Evolutionary conservation across 2,113 vertebrate species (phyloP).

Genomic region (Muntiacus muntjak): DNA sequence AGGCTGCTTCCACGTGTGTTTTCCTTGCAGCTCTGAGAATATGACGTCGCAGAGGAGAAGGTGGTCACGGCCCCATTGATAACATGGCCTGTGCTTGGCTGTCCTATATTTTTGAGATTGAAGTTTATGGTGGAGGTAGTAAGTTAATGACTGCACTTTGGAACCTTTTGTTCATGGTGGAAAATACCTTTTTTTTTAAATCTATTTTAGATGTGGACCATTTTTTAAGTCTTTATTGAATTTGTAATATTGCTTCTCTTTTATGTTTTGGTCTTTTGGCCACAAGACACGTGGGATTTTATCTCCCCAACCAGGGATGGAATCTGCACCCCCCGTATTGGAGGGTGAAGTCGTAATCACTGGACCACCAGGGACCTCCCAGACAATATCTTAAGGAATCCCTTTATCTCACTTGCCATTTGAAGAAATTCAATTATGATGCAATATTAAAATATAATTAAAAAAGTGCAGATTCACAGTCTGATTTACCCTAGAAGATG

Average conservation of each 20-base stretch:
- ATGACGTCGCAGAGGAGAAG: fast-evolving
- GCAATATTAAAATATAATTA: neutral
- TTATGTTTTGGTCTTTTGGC: neutral
- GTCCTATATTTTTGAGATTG: neutral
- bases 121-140: neutral
- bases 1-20: fast-evolving
- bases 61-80: fast-evolving
- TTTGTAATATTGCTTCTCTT: neutral
- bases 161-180: neutral
- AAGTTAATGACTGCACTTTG: neutral
- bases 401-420: neutral
- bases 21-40: fast-evolving
- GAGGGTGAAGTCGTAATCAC: neutral
- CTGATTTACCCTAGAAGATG: fast-evolving
- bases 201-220: neutral
- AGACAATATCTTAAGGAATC: neutral
- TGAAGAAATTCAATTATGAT: neutral
- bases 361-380: neutral
- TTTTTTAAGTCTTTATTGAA: neutral
- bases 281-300: neutral
- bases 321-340: neutral
- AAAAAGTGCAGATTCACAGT: fast-evolving
- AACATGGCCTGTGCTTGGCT: neutral
- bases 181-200: neutral
- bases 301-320: neutral